phyloP scores from a whole-genome alignment of 2,113 vertebrate genomes.

The Tamias sibiricus region DNA sequence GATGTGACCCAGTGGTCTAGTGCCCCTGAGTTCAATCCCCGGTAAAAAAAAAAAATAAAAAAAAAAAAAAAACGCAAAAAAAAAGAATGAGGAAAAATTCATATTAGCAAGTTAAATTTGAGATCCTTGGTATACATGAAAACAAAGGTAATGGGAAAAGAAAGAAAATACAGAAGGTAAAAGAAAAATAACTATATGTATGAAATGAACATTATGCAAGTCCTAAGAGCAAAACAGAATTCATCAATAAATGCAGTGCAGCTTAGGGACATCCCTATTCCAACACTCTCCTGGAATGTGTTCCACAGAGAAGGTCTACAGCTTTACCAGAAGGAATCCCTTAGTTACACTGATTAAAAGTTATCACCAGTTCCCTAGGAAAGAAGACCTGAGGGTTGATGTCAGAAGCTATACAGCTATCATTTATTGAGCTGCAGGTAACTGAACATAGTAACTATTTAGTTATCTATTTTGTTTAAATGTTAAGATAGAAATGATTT shows the following conservation, averaged over 20 bases:
- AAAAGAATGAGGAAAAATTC: not conserved
- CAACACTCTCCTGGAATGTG: not conserved
- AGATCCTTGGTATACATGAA: not conserved
- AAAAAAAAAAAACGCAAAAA: too few species aligned
- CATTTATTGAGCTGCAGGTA: constrained; percentile 29
- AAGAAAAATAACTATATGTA: not conserved
- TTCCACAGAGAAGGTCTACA: not conserved
- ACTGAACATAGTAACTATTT: not conserved
- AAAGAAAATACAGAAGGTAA: not conserved
- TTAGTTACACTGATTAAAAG: not conserved
- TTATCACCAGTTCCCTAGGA: not conserved
- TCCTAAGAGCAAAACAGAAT: not conserved
- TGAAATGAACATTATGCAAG: not conserved
- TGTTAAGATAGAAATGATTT: not conserved
- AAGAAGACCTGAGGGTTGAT: not conserved
- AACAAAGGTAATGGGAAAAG: not conserved
- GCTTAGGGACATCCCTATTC: not conserved
- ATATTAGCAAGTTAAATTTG: not conserved
- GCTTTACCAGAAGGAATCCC: not conserved
- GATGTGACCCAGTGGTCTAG: too few species aligned
- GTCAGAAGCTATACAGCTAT: not conserved
- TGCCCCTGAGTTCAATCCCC: too few species aligned
- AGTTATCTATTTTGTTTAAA: constrained; percentile 9
- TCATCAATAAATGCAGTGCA: not conserved
- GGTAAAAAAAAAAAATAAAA: too few species aligned